These are phyloP conservation scores for Teleogryllus oceanicus DNA, from an alignment of 2,888 invertebrate species.

Conservation along the genomic window DNA sequence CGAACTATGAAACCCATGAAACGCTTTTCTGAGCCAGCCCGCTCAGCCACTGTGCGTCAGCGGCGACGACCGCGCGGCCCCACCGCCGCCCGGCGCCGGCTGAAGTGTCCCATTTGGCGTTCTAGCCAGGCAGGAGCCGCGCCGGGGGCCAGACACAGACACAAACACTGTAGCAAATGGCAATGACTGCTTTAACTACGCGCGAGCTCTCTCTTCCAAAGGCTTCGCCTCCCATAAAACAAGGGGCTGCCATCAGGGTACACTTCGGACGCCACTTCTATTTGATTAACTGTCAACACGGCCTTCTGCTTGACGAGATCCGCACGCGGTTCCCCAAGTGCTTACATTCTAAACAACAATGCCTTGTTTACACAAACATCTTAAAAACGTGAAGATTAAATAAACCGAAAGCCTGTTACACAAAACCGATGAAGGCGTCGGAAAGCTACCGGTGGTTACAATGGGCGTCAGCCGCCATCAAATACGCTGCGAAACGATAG, in stretches of 20 bases:
- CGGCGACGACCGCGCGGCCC: neutral
- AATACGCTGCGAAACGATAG: constrained; percentile 4
- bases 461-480: neutral
- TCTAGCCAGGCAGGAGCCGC: constrained; percentile 27
- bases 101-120: constrained; percentile 33
- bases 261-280: constrained; percentile 18
- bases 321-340: constrained; percentile 6
- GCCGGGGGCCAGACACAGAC: neutral
- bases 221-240: neutral
- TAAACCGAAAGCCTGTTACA: constrained; percentile 8
- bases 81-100: neutral
- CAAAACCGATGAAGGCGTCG: neutral
- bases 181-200: constrained; percentile 3
- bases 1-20: too few species aligned
- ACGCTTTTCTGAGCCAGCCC: too few species aligned
- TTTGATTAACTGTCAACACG: constrained; percentile 18
- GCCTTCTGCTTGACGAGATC: constrained; percentile 9
- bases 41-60: neutral
- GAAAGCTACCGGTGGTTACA: neutral
- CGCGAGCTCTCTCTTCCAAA: constrained; percentile 11
- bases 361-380: constrained; percentile 9
- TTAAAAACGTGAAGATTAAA: constrained; percentile 6
- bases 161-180: constrained; percentile 18
- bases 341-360: constrained; percentile 18
- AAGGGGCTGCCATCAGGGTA: neutral